Percentiles rank a stretch among this genome's conserved stretches.
phyloP scores from a whole-genome alignment of 2,797 vertebrate species.

The Halcyon smyrnensis region DNA sequence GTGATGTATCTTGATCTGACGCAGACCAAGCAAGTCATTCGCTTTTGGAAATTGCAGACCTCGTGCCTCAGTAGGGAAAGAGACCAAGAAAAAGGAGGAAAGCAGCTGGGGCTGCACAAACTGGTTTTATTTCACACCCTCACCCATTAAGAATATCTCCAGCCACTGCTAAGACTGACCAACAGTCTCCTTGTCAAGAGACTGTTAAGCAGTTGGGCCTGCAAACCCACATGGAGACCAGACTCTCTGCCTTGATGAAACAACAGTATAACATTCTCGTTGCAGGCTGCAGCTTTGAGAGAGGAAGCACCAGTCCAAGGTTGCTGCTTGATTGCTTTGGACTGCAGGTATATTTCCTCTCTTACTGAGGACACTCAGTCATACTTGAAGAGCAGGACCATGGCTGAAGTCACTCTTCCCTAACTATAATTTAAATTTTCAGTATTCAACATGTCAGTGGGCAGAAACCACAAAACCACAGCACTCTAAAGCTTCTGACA shows the following conservation, averaged over 20 bases:
- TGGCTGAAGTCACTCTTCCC: background rate
- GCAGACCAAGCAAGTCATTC: conserved; percentile 10
- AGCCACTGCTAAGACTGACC: background rate
- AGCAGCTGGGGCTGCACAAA: background rate
- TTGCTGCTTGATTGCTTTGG: background rate
- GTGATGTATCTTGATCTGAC: conserved; percentile 60
- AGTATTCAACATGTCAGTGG: background rate
- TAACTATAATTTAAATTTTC: background rate
- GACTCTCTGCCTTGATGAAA: background rate
- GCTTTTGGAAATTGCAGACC: background rate
- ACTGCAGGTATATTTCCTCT: background rate
- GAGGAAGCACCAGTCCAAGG: background rate
- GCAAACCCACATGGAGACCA: background rate
- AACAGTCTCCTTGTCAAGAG: background rate
- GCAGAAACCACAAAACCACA: background rate
- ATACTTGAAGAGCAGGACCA: background rate
- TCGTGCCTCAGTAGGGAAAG: background rate
- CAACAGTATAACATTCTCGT: rapidly evolving
- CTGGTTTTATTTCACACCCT: background rate
- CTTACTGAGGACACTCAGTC: background rate
- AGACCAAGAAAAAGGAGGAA: background rate
- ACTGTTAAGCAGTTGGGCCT: background rate
- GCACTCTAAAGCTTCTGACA: background rate
- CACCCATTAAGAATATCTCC: background rate
- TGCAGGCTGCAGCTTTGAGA: background rate